phyloP scores from a whole-genome alignment of 2,797 vertebrate genomes.

The Macropodus opercularis region DNA sequence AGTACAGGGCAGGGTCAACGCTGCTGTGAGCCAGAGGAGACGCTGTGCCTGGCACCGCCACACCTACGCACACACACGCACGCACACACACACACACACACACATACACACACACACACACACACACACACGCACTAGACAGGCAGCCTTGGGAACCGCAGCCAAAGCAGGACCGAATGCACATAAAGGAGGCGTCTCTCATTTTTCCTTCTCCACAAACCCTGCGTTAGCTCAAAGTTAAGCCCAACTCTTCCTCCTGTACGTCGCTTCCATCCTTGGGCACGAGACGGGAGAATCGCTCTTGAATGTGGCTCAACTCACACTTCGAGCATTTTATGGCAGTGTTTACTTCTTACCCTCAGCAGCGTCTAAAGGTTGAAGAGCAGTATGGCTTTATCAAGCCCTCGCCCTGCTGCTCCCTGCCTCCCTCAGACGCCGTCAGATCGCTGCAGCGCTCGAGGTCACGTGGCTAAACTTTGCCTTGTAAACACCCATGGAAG shows the following conservation, averaged over 20 bases:
- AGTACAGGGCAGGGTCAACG: slow-evolving; percentile 86
- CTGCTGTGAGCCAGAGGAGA: slow-evolving; percentile 84
- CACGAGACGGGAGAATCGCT: background rate
- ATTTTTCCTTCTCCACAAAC: slow-evolving; percentile 44
- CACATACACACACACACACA: slow-evolving; percentile 45
- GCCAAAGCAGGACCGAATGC: slow-evolving; percentile 86
- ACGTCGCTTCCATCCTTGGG: slow-evolving; percentile 8
- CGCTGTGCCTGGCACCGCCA: slow-evolving; percentile 94
- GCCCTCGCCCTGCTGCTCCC: slow-evolving; percentile 43
- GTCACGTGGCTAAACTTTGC: slow-evolving; percentile 67
- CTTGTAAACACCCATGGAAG: slow-evolving; percentile 62
- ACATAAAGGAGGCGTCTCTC: slow-evolving; percentile 83
- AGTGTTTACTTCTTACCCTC: slow-evolving; percentile 36
- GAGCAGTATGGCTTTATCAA: slow-evolving; percentile 23
- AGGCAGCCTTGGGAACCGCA: slow-evolving; percentile 84
- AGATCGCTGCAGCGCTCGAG: slow-evolving; percentile 37
- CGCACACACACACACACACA: slow-evolving; percentile 60
- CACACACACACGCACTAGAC: slow-evolving; percentile 49
- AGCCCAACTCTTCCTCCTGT: slow-evolving; percentile 24
- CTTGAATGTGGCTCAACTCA: background rate
- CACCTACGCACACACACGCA: slow-evolving; percentile 71
- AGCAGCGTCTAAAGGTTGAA: slow-evolving; percentile 52
- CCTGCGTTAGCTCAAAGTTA: slow-evolving; percentile 10
- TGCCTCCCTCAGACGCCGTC: slow-evolving; percentile 51
- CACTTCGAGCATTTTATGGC: slow-evolving; percentile 15